Evolutionary conservation across 2,113 vertebrate genomes (phyloP).

Genomic region (Urocitellus parryii): DNA sequence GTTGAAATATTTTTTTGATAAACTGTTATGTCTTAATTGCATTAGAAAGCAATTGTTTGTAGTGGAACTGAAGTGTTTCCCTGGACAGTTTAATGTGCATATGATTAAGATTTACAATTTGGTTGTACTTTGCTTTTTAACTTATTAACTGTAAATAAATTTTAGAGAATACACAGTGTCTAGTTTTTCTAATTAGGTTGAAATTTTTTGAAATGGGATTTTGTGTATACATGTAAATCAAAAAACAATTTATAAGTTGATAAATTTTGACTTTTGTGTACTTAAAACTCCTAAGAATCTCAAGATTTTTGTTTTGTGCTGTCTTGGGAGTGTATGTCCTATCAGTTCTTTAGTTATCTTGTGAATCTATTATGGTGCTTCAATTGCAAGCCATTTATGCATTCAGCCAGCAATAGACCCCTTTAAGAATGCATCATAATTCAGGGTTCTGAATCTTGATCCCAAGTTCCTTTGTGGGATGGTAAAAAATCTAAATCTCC

Average conservation of each 20-base stretch:
- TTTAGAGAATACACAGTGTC: conserved; percentile 78
- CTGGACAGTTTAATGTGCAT: conserved; percentile 80
- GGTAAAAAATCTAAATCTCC: background rate
- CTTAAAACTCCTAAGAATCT: conserved; percentile 24
- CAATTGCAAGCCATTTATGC: conserved; percentile 6
- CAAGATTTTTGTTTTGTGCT: conserved; percentile 10
- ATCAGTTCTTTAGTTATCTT: background rate
- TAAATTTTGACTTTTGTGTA: conserved; percentile 36
- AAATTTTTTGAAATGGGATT: conserved; percentile 57
- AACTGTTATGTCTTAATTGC: conserved; percentile 78
- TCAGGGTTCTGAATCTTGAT: conserved; percentile 43
- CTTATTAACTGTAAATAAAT: conserved; percentile 86
- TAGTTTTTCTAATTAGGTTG: conserved; percentile 62
- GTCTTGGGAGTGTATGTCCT: background rate
- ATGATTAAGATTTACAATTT: conserved; percentile 79
- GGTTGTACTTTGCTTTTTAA: conserved; percentile 83
- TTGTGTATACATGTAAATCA: conserved; percentile 53
- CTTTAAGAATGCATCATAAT: conserved; percentile 45
- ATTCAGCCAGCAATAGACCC: conserved; percentile 8
- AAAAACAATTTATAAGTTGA: conserved; percentile 31
- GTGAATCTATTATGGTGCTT: background rate
- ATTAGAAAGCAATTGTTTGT: conserved; percentile 80
- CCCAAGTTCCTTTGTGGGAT: background rate
- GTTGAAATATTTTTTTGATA: conserved; percentile 78
- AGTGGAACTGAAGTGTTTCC: conserved; percentile 76